A percentile compares a stretch with the other conserved stretches of the same genome.
phyloP scores from a whole-genome alignment of 2,888 invertebrate species.

The Caenorhabditis sp. region DNA sequence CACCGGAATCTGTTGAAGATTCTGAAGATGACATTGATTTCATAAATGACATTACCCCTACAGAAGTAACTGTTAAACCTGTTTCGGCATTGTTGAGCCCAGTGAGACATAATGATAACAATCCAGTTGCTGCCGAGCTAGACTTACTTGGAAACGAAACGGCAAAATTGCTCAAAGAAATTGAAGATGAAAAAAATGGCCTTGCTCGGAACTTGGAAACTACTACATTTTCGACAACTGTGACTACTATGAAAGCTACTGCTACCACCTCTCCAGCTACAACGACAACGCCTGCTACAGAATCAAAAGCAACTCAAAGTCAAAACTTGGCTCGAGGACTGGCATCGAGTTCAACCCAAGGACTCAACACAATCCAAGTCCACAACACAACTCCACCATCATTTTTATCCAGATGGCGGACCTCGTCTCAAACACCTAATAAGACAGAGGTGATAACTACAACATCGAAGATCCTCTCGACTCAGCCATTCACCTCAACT shows the following conservation, averaged over 20 bases:
- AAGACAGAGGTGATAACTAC: too few species aligned
- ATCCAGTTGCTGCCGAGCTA: background rate
- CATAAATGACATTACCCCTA: background rate
- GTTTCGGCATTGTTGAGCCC: background rate
- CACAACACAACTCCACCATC: too few species aligned
- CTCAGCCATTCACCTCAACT: too few species aligned
- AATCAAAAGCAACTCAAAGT: too few species aligned
- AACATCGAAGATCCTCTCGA: too few species aligned
- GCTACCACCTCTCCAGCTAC: background rate
- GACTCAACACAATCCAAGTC: too few species aligned
- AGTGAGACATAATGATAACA: background rate
- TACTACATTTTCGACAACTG: too few species aligned
- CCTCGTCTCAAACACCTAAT: too few species aligned
- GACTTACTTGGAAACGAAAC: background rate
- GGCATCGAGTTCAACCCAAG: too few species aligned
- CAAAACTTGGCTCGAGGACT: too few species aligned
- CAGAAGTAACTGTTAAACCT: background rate
- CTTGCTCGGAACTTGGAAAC: background rate
- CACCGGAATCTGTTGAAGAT: background rate
- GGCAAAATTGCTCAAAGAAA: background rate
- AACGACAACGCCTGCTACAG: background rate
- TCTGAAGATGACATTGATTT: background rate
- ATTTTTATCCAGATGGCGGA: too few species aligned
- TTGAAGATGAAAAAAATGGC: conserved; percentile 1
- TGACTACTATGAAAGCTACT: background rate